Base-by-base conservation (phyloP, 2,113 vertebrate genomes). In the Dolichallabes microphthalmus region DNA sequence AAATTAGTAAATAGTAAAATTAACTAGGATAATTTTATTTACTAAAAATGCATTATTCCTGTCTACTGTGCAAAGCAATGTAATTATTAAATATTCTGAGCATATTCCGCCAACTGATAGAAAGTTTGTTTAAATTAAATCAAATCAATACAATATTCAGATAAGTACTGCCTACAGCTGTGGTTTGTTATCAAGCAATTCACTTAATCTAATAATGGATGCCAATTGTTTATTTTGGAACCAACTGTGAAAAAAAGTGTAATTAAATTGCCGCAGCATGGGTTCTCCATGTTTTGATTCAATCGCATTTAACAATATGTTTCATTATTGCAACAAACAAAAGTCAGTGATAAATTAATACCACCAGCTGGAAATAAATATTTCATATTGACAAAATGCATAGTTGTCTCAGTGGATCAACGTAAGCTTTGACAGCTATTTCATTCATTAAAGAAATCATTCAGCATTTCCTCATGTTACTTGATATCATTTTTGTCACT, bases 151-250 rank as follows among this genome's bases (percentile, higher is more conserved):
- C 88, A 91, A 93, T 93, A 94, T 94, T 92, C 92, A 92, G 91
- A 92, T 89, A 91, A 92, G 93, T 90, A 89, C 74, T 71, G 92
- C 93, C 92, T 90, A 92, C 93, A 94, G 93, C 93, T 94, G 92
- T 90, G 92, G 86, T 83, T 87, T 91, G 90, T 92, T 90, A 93
- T 93, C 91, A 93, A 91, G 90, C 91, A 66, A 88, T 91, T 94
- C 89, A 86, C 91, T 87, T 94, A 94, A 94, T 94, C 91, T 92
- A 93, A 94, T 92, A 91, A 90, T 91, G 85, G 88, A 95, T 93
- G 94, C 96, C 91, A 85, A 95, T 95, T 95, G 50, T 93, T 93
- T 93, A 94, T 95, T 96, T 95, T 93, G 87, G 93, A 91, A 87
- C 91, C 86, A 93, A 88, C 93, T 91, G 92, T 84, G 91, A 91